Base-by-base conservation (phyloP, 2,113 vertebrate genomes). In the Carassius auratus region DNA sequence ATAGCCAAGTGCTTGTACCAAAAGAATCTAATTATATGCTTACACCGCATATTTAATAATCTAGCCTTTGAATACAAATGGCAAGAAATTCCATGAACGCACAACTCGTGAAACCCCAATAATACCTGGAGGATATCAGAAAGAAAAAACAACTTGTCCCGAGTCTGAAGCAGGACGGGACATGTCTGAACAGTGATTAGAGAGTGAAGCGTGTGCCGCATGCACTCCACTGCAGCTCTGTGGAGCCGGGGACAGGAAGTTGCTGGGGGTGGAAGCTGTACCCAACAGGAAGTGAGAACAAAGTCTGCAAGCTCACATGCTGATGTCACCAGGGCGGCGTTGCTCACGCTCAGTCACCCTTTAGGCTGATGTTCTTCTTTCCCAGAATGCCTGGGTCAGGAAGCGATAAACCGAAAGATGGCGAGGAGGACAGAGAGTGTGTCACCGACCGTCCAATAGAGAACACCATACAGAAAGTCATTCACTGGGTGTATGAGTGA, bases 221-320 rank as follows among this genome's bases (percentile, higher is more conserved):
- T 1, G 14, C 69, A 33, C 85, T 68, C 73, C 52, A 73, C 84
- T 33, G 69, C 61, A 81, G 64, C 87, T 81, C 87, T 85, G 89
- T 87, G 90, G 90, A 10, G 42, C 88, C 88, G 90, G 90, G 12
- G 45, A 89, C 92, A 95, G 94, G 94, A 95, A 94, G 89, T 84
- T 88, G 88, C 91, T 84, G 90, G 91, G 91, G 92, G 92, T 92
- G 89, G 91, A 93, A 92, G 91, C 93, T 84, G 86, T 81, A 88
- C 85, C 85, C 90, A 93, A 93, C 92, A 95, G 93, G 94, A 95
- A 91, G 92, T 92, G 90, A 94, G 89, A 93, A 91, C 84, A 92
- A 88, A 50, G 88, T 89, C 17, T 88, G 77, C 85, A 81, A 84
- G 81, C 69, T 86, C 64, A 45, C 69, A 84, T 6, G 19, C 69